Evolutionary conservation across 2,797 vertebrate species (phyloP), one percentile per base, ranked within the genome.

Genomic region (Pseudopleuronectes americanus): DNA sequence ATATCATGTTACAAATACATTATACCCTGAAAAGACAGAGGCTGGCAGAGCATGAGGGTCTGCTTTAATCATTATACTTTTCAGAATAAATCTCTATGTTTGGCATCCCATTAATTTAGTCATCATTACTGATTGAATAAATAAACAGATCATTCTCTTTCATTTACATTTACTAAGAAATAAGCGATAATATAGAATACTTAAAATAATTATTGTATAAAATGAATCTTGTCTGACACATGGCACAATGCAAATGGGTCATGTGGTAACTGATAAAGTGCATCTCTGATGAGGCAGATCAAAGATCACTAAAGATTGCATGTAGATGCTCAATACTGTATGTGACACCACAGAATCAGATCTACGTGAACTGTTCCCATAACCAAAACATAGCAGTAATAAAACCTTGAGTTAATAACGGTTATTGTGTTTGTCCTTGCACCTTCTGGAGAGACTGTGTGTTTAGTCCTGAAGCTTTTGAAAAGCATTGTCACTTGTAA

Each of bases 221-320:
- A 76, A 68, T 61, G 4, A 68, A 71, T 24, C 68, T 56, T 52
- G 21, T 75, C 14, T 71, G 31, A 63, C 45, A 64, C 21, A 48
- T 60, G 45, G 33, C 24, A 68, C 33, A 41, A 70, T 66, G 9
- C 47, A 77, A 69, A 71, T 67, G 36, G 31, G 43, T 75, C 38
- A 63, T 10, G 8, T 22, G 17, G 7, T 61, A 77, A 81, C 65
- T 76, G 21, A 79, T 70, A 80, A 88, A 87, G 81, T 89, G 83
- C 86, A 73, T 89, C 76, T 81, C 21, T 74, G 54, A 72, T 80
- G 84, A 85, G 87, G 83, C 79, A 80, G 76, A 80, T 71, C 69
- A 53, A 73, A 73, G 68, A 55, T 76, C 6, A 74, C 51, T 59
- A 57, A 31, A 36, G 19, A 64, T 16, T 64, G 1, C 64, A 75